A percentile compares a stretch with the other conserved stretches of the same genome.
Conservation (phyloP, 2,113 vertebrate genomes). For the Platysternon megacephalum region DNA sequence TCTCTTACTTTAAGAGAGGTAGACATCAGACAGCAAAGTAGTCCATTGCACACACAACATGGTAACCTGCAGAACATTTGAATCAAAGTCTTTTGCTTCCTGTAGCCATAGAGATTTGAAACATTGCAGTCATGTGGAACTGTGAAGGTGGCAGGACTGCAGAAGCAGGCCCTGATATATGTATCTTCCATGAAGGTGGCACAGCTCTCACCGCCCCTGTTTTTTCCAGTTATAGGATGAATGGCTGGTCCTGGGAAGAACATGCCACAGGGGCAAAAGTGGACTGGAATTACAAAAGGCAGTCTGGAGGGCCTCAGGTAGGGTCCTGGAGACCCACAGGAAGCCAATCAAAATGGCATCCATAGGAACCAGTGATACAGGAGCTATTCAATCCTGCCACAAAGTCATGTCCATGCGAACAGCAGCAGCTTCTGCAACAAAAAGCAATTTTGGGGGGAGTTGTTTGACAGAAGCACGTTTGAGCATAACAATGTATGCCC, state of each 20-base stretch:
- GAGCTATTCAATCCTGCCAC: conserved; percentile 12
- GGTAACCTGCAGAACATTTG: neutral
- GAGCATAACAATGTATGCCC: neutral
- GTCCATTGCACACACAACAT: neutral
- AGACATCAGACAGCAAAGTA: neutral
- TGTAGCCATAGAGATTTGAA: neutral
- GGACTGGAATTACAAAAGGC: accelerated
- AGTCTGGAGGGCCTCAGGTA: neutral
- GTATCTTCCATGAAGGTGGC: neutral
- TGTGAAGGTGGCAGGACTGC: neutral
- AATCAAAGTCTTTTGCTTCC: neutral
- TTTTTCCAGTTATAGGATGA: neutral
- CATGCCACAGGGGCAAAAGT: neutral
- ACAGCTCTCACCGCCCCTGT: neutral
- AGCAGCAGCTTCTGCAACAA: neutral
- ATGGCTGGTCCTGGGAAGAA: neutral
- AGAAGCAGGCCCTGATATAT: neutral
- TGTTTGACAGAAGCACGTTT: neutral
- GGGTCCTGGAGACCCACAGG: neutral
- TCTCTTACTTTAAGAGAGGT: neutral
- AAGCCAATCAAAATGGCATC: neutral
- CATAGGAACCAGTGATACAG: conserved; percentile 4
- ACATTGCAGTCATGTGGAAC: accelerated
- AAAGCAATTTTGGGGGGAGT: neutral
- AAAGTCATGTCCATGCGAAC: conserved; percentile 31